Conservation (phyloP, 2,888 invertebrate genomes). For the Allacma fusca region DNA sequence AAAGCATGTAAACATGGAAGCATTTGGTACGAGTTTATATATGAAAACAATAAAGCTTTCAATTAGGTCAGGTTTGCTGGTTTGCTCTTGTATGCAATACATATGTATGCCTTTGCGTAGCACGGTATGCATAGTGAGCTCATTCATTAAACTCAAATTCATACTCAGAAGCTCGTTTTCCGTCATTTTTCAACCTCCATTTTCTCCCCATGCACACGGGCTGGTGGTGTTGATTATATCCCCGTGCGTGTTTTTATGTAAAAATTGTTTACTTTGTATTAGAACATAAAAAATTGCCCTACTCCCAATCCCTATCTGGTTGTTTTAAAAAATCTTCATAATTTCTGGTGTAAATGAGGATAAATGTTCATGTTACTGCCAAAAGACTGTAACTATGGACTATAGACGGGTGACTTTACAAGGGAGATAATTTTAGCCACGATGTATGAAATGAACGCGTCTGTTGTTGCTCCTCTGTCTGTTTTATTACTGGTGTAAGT, state of each 20-base stretch:
- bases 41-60: slow-evolving; percentile 6
- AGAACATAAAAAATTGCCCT: slow-evolving; percentile 1
- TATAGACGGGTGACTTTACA: too few relatives aligned
- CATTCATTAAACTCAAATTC: neutral
- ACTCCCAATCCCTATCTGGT: neutral
- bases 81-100: neutral
- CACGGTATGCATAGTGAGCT: neutral
- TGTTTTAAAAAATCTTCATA: neutral
- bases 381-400: too few relatives aligned
- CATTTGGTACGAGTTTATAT: neutral
- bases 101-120: neutral
- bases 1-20: neutral
- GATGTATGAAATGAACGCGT: too few relatives aligned
- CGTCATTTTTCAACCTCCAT: neutral
- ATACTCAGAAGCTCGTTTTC: neutral
- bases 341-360: too few relatives aligned
- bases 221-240: too few relatives aligned
- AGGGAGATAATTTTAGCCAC: too few relatives aligned
- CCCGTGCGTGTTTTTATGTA: too few relatives aligned
- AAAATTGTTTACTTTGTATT: too few relatives aligned
- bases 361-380: too few relatives aligned
- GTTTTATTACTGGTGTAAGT: neutral
- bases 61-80: slow-evolving; percentile 18
- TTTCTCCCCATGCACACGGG: neutral
- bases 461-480: too few relatives aligned